These are phyloP conservation scores for Andrena hattorfiana DNA, from an alignment of 2,888 invertebrate species.

Conservation along the genomic window DNA sequence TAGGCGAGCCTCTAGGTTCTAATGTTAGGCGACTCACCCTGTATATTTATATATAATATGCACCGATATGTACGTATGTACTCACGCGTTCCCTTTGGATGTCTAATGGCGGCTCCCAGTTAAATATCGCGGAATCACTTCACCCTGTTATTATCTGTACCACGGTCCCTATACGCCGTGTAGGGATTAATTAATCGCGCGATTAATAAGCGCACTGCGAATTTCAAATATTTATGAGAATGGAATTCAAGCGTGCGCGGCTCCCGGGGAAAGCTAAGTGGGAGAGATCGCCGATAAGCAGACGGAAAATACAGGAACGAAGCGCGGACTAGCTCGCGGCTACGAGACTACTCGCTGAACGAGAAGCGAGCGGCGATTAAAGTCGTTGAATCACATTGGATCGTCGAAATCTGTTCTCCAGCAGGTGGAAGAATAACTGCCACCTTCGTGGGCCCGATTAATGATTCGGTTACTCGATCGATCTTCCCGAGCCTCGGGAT, in stretches of 20 bases:
- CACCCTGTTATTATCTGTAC: constrained; percentile 56
- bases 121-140: constrained; percentile 46
- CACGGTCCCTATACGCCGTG: constrained; percentile 35
- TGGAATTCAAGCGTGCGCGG: constrained; percentile 47
- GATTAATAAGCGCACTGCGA: constrained; percentile 62
- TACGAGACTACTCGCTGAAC: not conserved
- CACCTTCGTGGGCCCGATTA: constrained; percentile 22
- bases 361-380: constrained; percentile 49
- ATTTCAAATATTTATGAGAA: constrained; percentile 65
- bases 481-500: constrained; percentile 26
- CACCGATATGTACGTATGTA: not conserved
- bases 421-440: constrained; percentile 35
- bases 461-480: constrained; percentile 29
- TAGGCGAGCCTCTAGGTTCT: not conserved
- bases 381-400: constrained; percentile 29
- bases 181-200: constrained; percentile 54
- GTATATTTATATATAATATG: constrained; percentile 1
- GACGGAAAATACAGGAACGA: constrained; percentile 55
- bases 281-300: constrained; percentile 62
- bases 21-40: not conserved
- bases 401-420: constrained; percentile 31
- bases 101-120: constrained; percentile 38
- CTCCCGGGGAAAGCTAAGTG: constrained; percentile 51
- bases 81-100: constrained; percentile 24
- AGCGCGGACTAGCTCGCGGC: constrained; percentile 8